Evolutionary conservation across 2,113 vertebrate genomes (phyloP), one percentile per base, ranked within the genome.

Genomic region (Pogona vitticeps): DNA sequence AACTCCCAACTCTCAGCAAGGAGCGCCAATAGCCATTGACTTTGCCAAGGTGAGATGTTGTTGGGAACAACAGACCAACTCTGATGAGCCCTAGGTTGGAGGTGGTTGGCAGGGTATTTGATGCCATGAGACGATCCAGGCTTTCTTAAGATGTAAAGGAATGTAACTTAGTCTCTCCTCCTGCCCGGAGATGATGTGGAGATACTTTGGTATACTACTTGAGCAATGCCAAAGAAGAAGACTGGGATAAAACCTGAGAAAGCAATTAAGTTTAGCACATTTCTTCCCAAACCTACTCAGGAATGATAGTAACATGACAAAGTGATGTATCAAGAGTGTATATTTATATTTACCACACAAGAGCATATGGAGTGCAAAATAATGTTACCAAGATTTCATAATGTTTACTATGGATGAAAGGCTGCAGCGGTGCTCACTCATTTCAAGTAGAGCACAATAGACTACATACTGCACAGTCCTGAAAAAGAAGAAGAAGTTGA

Each of bases 361-460:
- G 46, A 83, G 80, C 65, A 56, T 23, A 83, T 1, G 1, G 31
- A 1, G 2, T 79, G 9, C 20, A 86, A n/a, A n/a, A 40, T 46
- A 31, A 17, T 14, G 3, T 85, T 87, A 76, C 26, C 68, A 72
- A 65, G 6, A 36, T n/a, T 80, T 31, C 75, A 71, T 83, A 85
- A 40, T 36, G 0, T 13, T 82, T 80, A 70, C 28, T 56, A 67
- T 85, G 61, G 58, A 38, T 88, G 80, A 58, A 82, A 90, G 88
- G 90, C 70, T 15, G 1, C 65, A n/a, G n/a, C n/a, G 82, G 36
- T 12, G 59, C 76, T 17, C 0, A 1, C 26, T 6, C 40, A 76
- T 20, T 23, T 89, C 65, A 9, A 76, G 31, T 68, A 36, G 28
- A 68, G 1, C 70, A 23, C 1, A 65, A 3, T 0, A 1, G 0